Evolutionary conservation across 2,113 vertebrate genomes (phyloP), one percentile per base, ranked within the genome.

Genomic region (Agapornis roseicollis): DNA sequence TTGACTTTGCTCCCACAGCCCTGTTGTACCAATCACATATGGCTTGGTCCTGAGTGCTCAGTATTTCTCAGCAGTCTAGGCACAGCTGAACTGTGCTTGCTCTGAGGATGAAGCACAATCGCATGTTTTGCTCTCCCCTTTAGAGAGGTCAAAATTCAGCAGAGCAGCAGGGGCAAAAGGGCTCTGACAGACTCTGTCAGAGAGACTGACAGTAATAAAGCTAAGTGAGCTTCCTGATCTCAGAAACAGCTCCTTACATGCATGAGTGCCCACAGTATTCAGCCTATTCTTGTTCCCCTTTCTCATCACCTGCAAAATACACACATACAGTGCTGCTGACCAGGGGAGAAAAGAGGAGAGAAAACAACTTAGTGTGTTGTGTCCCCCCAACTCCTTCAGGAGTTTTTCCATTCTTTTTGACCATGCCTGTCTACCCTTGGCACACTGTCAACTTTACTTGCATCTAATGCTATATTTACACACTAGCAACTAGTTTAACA

Each of bases 21-120:
- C 18, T 0, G 0, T 9, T 60, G 41, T 17, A 47, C 20, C 29
- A 33, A 6, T 60, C 0, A 0, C 28, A 28, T 5, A 2, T 2
- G 11, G 15, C 3, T 3, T 3, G 0, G 18, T 88, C 17, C 58
- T 41, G 66, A 24, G 8, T 0, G 31, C 41, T 91, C 79, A 71
- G 92, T 53, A 8, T 41, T 90, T 82, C 71, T 69, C 79, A 56
- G 58, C 27, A 85, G 33, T 33, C 65, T 6, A 29, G 39, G 63
- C 35, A 85, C 72, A 80, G 71, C 12, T 12, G 27, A 66, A 50
- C 23, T 11, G 7, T 42, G 39, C 47, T 60, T 76, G 70, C 37
- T 47, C 56, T 22, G 20, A 82, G 29, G 42, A 50, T 13, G 29
- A 85, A 68, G 65, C 42, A 41, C 39, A 76, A 42, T 0, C 2